Conservation (phyloP, 1,140 invertebrate species). For the Drosophila bocqueti region DNA sequence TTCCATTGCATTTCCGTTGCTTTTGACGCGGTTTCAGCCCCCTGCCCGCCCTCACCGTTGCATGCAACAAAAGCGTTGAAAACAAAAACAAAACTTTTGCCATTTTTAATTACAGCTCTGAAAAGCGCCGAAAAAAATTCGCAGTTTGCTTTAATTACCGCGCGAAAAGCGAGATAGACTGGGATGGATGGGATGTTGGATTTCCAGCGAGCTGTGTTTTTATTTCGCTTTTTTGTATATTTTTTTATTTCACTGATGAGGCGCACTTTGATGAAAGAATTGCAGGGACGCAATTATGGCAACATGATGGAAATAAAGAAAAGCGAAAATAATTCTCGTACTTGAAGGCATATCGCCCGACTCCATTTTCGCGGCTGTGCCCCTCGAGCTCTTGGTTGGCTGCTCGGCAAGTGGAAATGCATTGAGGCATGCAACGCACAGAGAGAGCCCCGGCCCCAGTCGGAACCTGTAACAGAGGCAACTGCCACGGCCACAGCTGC, state of each 20-base stretch:
- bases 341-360: slow-evolving; percentile 65
- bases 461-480: slow-evolving; percentile 32
- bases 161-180: slow-evolving; percentile 39
- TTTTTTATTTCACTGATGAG: slow-evolving; percentile 62
- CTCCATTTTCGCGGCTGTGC: slow-evolving; percentile 63
- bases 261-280: slow-evolving; percentile 82
- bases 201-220: slow-evolving; percentile 13
- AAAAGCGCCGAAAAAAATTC: slow-evolving; percentile 77
- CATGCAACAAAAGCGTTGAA: slow-evolving; percentile 41
- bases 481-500: slow-evolving; percentile 39
- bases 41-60: slow-evolving; percentile 12
- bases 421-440: slow-evolving; percentile 69
- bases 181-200: slow-evolving; percentile 18
- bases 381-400: slow-evolving; percentile 65
- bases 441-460: neutral
- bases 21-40: slow-evolving; percentile 72
- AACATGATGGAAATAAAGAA: slow-evolving; percentile 81
- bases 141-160: slow-evolving; percentile 80
- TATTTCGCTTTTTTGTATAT: slow-evolving; percentile 8
- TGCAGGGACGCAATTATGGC: slow-evolving; percentile 76
- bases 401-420: slow-evolving; percentile 81
- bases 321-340: slow-evolving; percentile 74
- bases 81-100: slow-evolving; percentile 74
- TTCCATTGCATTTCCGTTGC: slow-evolving; percentile 75
- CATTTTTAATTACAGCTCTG: slow-evolving; percentile 80